phyloP scores from a whole-genome alignment of 92 coral and sea anemone genomes.

The Phenganax stokvisi region DNA sequence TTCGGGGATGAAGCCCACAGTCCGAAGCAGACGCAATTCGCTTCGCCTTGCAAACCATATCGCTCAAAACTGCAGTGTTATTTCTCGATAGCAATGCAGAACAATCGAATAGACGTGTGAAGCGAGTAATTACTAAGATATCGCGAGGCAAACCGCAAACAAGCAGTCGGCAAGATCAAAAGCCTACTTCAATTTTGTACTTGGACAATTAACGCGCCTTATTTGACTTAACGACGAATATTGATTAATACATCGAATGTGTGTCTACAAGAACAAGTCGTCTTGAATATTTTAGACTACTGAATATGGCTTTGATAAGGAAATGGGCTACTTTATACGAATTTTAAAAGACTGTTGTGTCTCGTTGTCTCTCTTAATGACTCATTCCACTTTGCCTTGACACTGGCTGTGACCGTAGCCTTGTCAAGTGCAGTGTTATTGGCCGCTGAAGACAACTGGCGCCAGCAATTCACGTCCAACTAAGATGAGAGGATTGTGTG shows the following conservation, averaged over 20 bases:
- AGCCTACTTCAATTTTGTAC: conserved; percentile 29
- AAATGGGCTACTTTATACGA: neutral
- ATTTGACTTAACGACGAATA: conserved; percentile 32
- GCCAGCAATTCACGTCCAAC: conserved; percentile 38
- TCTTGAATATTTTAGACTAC: conserved; percentile 15
- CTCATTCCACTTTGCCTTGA: neutral
- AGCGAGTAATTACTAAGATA: conserved; percentile 28
- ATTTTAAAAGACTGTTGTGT: neutral
- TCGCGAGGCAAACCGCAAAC: conserved; percentile 35
- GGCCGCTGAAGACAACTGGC: conserved; percentile 27
- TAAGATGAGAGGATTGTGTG: conserved; percentile 15
- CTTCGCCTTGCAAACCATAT: neutral
- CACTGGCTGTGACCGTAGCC: conserved; percentile 1
- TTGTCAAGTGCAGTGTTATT: conserved; percentile 28
- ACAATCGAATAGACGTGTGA: conserved; percentile 12
- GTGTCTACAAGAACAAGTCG: neutral
- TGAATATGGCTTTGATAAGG: neutral
- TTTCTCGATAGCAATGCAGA: conserved; percentile 1
- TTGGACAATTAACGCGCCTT: conserved; percentile 36
- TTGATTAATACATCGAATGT: conserved; percentile 36
- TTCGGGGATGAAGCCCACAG: neutral
- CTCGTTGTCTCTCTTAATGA: neutral
- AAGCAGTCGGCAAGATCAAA: conserved; percentile 41
- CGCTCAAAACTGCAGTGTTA: neutral
- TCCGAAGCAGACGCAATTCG: neutral